These are phyloP conservation scores for Rhagoletis zephyria DNA, from an alignment of 1,140 invertebrate genomes.

Conservation along the genomic window DNA sequence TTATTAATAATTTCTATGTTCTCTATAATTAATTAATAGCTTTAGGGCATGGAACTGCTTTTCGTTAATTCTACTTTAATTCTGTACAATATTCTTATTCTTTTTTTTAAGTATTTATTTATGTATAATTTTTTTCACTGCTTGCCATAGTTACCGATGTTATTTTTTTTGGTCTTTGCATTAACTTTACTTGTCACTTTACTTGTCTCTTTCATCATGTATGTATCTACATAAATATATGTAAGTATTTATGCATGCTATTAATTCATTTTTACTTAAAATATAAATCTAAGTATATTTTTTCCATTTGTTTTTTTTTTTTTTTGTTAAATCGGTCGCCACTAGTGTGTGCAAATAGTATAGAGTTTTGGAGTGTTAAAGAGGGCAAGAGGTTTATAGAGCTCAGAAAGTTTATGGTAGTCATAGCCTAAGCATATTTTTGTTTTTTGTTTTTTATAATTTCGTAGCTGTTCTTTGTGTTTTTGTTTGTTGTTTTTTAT, in stretches of 20 bases:
- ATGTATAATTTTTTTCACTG: neutral
- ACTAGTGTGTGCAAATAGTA: conserved; percentile 14
- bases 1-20: conserved; percentile 38
- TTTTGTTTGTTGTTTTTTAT: neutral
- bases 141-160: conserved; percentile 14
- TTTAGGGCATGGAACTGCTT: conserved; percentile 52
- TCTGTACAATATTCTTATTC: conserved; percentile 1
- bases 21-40: conserved; percentile 52
- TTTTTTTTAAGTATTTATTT: neutral
- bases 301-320: neutral
- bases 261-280: neutral
- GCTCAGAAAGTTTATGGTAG: conserved; percentile 3
- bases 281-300: neutral
- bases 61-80: conserved; percentile 35
- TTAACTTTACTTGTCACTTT: too few species aligned
- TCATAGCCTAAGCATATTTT: conserved; percentile 3
- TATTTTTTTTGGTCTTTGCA: neutral
- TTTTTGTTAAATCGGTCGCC: neutral
- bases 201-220: too few species aligned
- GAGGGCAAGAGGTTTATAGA: neutral
- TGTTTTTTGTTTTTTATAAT: neutral
- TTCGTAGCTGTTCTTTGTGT: neutral
- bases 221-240: too few species aligned
- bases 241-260: conserved; percentile 6
- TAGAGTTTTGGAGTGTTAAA: conserved; percentile 5